Base-by-base conservation (phyloP, 30 jellyfish, hydroid and myxozoan genomes). In the Aurelia aurita complex sp. Pacific region DNA sequence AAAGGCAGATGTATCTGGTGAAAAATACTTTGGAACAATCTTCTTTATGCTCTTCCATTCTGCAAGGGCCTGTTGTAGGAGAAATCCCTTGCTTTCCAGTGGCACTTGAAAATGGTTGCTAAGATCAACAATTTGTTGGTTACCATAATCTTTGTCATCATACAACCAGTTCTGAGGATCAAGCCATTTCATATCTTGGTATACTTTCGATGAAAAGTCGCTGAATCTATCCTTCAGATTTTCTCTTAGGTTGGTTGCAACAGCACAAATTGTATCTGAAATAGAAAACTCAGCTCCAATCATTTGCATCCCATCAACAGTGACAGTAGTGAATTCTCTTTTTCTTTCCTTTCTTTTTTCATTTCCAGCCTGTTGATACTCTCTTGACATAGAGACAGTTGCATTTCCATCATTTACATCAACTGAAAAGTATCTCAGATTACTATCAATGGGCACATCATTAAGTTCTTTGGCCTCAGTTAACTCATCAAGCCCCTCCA, bases 381-480 rank as follows among this genome's bases (percentile, higher is more conserved):
- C 67, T 57, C 67, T 57, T 57, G 67, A 57, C 67, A 57, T 57
- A 10, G 67, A 57, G 67, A n/a, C n/a, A 55, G 66, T 55, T 55
- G 76, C 76, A 65, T 29, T 29, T 23, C 76, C 76, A 65, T 65
- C 76, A 16, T 65, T 65, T 10, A 65, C 76, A 9, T 65, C 76
- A 65, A 65, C 34, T 23, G 67, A 65, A 65, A 65, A 65, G 34
- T 65, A 65, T 65, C 34, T 65, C 38, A 65, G 19, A 23, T 65
- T 65, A 65, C 76, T 65, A 29, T 65, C 76, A 65, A 65, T 65
- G 76, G 76, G 76, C 76, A 65, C 76, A 65, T 65, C 76, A 65
- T 23, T 23, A 29, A 65, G 33, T 14, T 65, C 76, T 65, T 65
- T 65, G 76, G 15, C 76, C 34, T 65, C 76, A 65, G 38, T 23